Conservation (phyloP, 2,888 invertebrate genomes). For the Callinectes sapidus region DNA sequence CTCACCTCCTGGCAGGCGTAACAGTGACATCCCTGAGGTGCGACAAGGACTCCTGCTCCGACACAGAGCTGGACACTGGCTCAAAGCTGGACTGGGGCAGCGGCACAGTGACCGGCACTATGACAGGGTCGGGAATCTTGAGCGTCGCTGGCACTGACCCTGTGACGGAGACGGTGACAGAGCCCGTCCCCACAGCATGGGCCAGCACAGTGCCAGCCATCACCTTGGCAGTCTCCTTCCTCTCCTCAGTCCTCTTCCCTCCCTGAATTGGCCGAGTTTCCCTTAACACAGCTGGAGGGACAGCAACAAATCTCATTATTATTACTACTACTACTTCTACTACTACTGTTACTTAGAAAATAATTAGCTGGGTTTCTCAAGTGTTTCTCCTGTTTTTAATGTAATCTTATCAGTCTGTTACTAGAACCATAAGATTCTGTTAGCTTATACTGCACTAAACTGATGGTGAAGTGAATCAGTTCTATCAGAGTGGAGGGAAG, state of each 20-base stretch:
- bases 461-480: too few species aligned
- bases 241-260: slow-evolving; percentile 41
- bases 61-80: not conserved
- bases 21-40: slow-evolving; percentile 53
- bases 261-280: slow-evolving; percentile 55
- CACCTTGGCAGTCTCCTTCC: slow-evolving; percentile 39
- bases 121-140: slow-evolving; percentile 43
- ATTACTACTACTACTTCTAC: too few species aligned
- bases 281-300: slow-evolving; percentile 41
- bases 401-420: too few species aligned
- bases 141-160: slow-evolving; percentile 22
- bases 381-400: too few species aligned
- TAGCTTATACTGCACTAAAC: too few species aligned
- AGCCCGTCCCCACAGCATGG: slow-evolving; percentile 52
- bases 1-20: slow-evolving; percentile 33
- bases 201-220: slow-evolving; percentile 44
- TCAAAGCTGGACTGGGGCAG: not conserved
- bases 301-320: not conserved
- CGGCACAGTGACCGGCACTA: slow-evolving; percentile 30
- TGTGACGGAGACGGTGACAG: slow-evolving; percentile 53
- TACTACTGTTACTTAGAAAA: too few species aligned
- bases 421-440: too few species aligned
- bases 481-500: too few species aligned
- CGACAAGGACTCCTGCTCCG: not conserved
- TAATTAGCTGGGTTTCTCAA: too few species aligned